A percentile compares a stretch with the other conserved stretches of the same genome.
Evolutionary conservation across 2,888 invertebrate genomes (phyloP).

Genomic region (Trichacis sp.): DNA sequence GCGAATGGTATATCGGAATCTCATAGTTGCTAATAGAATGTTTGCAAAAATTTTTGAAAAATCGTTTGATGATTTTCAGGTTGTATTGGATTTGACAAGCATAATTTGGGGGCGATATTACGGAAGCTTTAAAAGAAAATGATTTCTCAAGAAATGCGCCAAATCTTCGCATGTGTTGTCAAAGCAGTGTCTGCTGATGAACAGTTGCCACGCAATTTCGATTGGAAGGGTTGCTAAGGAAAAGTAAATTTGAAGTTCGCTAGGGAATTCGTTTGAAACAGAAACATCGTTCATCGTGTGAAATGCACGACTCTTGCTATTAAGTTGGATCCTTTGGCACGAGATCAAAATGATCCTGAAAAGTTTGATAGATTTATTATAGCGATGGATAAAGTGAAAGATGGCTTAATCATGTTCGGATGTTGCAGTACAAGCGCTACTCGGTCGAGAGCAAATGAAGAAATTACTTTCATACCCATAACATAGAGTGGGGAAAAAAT

Average conservation of each 20-base stretch:
- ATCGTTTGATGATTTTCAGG: too few species aligned
- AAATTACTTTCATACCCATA: slow-evolving; percentile 62
- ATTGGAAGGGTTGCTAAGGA: slow-evolving; percentile 68
- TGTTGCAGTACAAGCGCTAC: slow-evolving; percentile 68
- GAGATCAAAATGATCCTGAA: slow-evolving; percentile 44
- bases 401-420: slow-evolving; percentile 67
- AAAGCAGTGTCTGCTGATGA: too few species aligned
- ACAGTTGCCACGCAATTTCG: too few species aligned
- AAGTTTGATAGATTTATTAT: slow-evolving; percentile 64
- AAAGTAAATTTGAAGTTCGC: slow-evolving; percentile 71
- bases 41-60: too few species aligned
- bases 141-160: too few species aligned
- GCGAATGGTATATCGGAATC: too few species aligned
- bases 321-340: slow-evolving; percentile 56
- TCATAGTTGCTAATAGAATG: too few species aligned
- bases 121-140: too few species aligned
- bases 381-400: slow-evolving; percentile 67
- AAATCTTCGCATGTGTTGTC: too few species aligned
- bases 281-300: slow-evolving; percentile 66
- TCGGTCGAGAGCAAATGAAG: slow-evolving; percentile 58
- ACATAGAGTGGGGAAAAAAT: slow-evolving; percentile 51
- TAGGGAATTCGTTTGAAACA: slow-evolving; percentile 63
- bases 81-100: too few species aligned
- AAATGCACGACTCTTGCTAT: slow-evolving; percentile 66
- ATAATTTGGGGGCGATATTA: too few species aligned